These are phyloP conservation scores for Coranthus polyacanthus DNA, from an alignment of 2,797 vertebrate species.

Conservation along the genomic window DNA sequence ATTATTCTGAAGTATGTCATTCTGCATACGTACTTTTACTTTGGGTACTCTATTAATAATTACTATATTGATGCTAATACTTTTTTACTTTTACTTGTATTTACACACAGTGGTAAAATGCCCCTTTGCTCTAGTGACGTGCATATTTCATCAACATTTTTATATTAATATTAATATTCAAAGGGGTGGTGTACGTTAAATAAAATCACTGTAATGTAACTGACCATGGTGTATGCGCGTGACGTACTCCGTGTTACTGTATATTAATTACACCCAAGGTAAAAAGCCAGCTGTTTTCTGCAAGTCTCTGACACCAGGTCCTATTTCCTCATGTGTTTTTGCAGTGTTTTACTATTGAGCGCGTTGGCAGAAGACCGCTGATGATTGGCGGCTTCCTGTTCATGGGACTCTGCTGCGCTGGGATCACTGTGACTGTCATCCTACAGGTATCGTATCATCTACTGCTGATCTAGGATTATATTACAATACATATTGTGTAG, in stretches of 20 bases:
- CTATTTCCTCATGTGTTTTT: slow-evolving; percentile 16
- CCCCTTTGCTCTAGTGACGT: background rate
- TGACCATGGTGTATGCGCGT: too few relatives aligned
- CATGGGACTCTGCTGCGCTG: slow-evolving; percentile 90
- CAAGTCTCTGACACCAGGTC: background rate
- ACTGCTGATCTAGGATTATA: slow-evolving; percentile 24
- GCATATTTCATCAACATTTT: too few relatives aligned
- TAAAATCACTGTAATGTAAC: background rate
- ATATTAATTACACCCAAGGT: background rate
- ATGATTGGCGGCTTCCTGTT: slow-evolving; percentile 90
- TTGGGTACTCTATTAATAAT: background rate
- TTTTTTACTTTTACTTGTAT: background rate
- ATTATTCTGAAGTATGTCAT: too few relatives aligned
- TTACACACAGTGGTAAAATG: background rate
- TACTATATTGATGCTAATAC: background rate
- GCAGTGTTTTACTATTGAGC: slow-evolving; percentile 92
- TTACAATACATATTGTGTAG: background rate
- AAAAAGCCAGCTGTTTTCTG: background rate
- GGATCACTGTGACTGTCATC: slow-evolving; percentile 89
- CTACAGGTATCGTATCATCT: slow-evolving; percentile 84
- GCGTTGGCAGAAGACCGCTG: slow-evolving; percentile 89
- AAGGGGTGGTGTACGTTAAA: background rate
- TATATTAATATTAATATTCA: too few relatives aligned
- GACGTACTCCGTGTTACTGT: too few relatives aligned
- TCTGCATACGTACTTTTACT: too few relatives aligned